Percentiles rank a stretch among this genome's conserved stretches.
Evolutionary conservation across 92 coral and sea anemone genomes (phyloP).

Genomic region (Umimayanthus kanabou): DNA sequence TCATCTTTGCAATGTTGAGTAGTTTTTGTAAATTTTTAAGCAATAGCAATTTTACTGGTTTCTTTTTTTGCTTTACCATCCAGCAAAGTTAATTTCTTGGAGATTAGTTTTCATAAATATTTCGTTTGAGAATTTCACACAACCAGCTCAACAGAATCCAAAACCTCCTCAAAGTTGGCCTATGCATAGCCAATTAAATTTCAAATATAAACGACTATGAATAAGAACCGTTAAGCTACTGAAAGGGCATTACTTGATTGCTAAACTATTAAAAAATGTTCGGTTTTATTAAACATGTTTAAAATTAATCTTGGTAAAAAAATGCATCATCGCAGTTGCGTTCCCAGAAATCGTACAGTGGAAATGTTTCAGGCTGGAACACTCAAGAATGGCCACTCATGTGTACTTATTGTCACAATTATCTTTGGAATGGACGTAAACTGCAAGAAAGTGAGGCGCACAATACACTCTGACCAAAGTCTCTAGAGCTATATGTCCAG

Average conservation of each 20-base stretch:
- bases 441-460: constrained; percentile 48
- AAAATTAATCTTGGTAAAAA: constrained; percentile 42
- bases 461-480: constrained; percentile 62
- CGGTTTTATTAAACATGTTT: constrained; percentile 57
- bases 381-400: constrained; percentile 52
- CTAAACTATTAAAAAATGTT: constrained; percentile 68
- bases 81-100: too few species aligned
- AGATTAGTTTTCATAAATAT: too few species aligned
- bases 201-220: too few species aligned
- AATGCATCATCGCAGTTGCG: neutral
- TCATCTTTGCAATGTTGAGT: too few species aligned
- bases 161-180: too few species aligned
- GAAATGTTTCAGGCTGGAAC: constrained; percentile 79
- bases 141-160: too few species aligned
- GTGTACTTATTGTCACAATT: constrained; percentile 54
- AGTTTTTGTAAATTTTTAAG: too few species aligned
- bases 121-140: too few species aligned
- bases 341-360: constrained; percentile 44
- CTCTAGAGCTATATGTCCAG: constrained; percentile 55
- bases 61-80: too few species aligned
- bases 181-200: too few species aligned
- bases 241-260: constrained; percentile 63
- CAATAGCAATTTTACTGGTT: too few species aligned
- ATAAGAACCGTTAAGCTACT: constrained; percentile 40
- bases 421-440: constrained; percentile 69